phyloP scores from a whole-genome alignment of 2,888 invertebrate species.

The Melanophora roralis region DNA sequence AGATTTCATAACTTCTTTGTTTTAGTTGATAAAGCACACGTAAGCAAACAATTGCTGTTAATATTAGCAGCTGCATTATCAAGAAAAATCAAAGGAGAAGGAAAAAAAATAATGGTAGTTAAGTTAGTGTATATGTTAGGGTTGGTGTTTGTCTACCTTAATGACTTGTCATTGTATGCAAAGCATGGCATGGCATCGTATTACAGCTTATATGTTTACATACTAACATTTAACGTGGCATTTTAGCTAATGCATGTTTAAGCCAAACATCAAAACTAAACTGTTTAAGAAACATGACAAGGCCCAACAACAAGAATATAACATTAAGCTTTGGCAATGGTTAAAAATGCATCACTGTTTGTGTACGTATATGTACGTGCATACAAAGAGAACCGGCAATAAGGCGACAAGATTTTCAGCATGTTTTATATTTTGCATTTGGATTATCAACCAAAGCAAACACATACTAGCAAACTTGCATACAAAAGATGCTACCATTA shows the following conservation, averaged over 20 bases:
- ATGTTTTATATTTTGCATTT: constrained; percentile 38
- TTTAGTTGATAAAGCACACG: not conserved
- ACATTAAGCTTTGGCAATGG: not conserved
- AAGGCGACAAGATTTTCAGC: constrained; percentile 42
- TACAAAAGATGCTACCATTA: not conserved
- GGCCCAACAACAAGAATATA: not conserved
- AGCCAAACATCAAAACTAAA: constrained; percentile 44
- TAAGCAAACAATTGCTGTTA: constrained; percentile 12
- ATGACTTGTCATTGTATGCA: constrained; percentile 50
- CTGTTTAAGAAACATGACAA: constrained; percentile 1
- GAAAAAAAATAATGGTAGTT: not conserved
- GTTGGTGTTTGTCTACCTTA: not conserved
- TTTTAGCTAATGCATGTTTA: constrained; percentile 60
- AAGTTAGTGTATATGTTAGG: not conserved
- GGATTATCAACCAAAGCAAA: constrained; percentile 14
- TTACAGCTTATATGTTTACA: constrained; percentile 45
- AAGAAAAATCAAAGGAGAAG: not conserved
- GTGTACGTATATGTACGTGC: too few species aligned
- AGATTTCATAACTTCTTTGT: not conserved
- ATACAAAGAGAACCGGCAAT: constrained; percentile 31
- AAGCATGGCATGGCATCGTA: constrained; percentile 33
- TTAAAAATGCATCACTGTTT: constrained; percentile 34
- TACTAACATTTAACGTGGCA: constrained; percentile 58
- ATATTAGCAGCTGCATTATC: constrained; percentile 8
- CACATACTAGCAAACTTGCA: not conserved